phyloP scores from a whole-genome alignment of 2,888 invertebrate genomes.

The Schizaphis graminum region DNA sequence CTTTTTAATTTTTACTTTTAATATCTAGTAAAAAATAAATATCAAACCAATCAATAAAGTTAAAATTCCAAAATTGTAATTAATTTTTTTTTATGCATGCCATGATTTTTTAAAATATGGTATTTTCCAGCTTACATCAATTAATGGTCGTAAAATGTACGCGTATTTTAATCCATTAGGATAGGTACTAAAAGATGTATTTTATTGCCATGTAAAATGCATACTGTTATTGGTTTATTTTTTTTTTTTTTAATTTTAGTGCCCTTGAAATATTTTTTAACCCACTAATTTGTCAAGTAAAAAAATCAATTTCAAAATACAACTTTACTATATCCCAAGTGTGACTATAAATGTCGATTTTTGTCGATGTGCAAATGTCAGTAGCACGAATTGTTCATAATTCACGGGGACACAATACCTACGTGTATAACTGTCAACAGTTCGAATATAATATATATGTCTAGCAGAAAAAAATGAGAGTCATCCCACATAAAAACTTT shows the following conservation, averaged over 20 bases:
- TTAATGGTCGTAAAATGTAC: neutral
- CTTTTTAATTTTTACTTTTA: too few relatives aligned
- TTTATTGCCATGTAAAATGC: neutral
- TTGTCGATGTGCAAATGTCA: neutral
- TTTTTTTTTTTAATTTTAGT: neutral
- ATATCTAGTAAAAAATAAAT: neutral
- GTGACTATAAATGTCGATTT: neutral
- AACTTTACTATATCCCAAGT: neutral
- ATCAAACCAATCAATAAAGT: neutral
- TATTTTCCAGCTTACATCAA: neutral
- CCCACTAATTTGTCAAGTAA: neutral
- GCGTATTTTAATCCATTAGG: neutral
- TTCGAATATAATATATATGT: neutral
- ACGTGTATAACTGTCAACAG: neutral
- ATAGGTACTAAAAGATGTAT: neutral
- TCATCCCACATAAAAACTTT: neutral
- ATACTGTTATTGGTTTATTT: neutral
- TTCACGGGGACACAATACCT: neutral
- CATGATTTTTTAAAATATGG: too few relatives aligned
- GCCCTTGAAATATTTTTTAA: neutral
- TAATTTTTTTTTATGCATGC: neutral
- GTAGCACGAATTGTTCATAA: neutral
- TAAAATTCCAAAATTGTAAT: neutral
- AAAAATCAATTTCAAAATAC: neutral
- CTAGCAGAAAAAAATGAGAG: neutral